Conservation (phyloP, 1,140 invertebrate genomes). For the Cherax quadricarinatus region DNA sequence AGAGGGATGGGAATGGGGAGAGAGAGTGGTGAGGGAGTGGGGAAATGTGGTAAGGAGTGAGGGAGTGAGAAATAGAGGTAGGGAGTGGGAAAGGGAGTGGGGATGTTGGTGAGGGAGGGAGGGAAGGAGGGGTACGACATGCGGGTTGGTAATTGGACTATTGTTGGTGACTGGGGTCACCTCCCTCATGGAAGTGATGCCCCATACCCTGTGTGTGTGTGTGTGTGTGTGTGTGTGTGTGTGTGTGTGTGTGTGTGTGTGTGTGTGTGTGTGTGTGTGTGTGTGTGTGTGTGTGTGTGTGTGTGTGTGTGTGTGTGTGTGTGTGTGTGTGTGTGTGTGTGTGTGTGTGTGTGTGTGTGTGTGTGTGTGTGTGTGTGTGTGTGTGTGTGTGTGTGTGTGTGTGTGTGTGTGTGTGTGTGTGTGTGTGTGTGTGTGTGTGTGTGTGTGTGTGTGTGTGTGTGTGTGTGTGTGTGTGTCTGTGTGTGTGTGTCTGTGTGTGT, state of each 20-base stretch:
- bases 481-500: too few species aligned
- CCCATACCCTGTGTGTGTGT: slow-evolving; percentile 1
- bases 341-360: neutral
- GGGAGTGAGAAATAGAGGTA: too few species aligned
- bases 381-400: too few species aligned
- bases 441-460: too few species aligned
- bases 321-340: too few species aligned
- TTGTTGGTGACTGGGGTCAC: slow-evolving; percentile 32
- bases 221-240: neutral
- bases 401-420: too few species aligned
- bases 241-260: neutral
- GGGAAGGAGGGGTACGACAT: neutral
- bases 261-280: slow-evolving; percentile 3
- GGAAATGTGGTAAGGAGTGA: neutral
- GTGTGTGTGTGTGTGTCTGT: too few species aligned
- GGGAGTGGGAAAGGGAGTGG: too few species aligned
- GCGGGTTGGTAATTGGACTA: slow-evolving; percentile 28
- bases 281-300: slow-evolving; percentile 13
- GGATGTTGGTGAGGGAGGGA: neutral
- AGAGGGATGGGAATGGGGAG: neutral
- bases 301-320: slow-evolving; percentile 9
- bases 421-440: too few species aligned
- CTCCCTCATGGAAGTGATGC: slow-evolving; percentile 51
- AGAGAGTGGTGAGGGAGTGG: neutral
- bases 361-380: too few species aligned